These are phyloP conservation scores for Calameuta filiformis DNA, from an alignment of 2,888 invertebrate genomes.

Conservation along the genomic window DNA sequence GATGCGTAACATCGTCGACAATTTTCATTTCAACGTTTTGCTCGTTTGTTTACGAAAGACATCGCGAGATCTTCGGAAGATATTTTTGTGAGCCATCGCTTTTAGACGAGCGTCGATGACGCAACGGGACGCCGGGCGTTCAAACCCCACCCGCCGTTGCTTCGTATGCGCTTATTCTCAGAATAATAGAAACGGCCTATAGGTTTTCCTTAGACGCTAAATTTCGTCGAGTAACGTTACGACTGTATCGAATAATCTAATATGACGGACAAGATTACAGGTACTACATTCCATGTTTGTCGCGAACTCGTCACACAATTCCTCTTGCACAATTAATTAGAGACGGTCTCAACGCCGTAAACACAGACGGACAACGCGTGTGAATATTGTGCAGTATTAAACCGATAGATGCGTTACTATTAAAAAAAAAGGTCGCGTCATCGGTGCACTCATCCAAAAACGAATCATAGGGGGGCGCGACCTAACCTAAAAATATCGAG, in stretches of 20 bases:
- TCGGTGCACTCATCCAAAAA: neutral
- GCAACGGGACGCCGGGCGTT: constrained; percentile 36
- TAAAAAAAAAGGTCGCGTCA: neutral
- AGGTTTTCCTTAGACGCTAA: neutral
- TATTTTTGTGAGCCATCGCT: constrained; percentile 51
- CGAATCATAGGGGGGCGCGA: neutral
- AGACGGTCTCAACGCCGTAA: neutral
- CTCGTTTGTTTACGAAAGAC: constrained; percentile 32
- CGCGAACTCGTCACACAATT: neutral
- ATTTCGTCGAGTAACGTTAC: neutral
- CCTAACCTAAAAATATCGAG: neutral
- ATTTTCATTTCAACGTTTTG: constrained; percentile 10
- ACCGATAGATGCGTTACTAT: neutral
- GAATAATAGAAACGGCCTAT: neutral
- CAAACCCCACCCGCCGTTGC: constrained; percentile 4
- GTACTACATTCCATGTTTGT: neutral
- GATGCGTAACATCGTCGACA: neutral
- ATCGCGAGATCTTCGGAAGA: constrained; percentile 23
- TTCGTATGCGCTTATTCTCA: neutral
- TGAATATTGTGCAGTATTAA: neutral
- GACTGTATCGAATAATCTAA: neutral
- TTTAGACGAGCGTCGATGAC: constrained; percentile 48
- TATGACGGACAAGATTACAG: neutral
- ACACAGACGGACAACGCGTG: neutral
- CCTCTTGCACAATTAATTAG: neutral